Percentiles rank a stretch among this genome's conserved stretches.
Conservation (phyloP, 2,888 invertebrate species). For the Noctua janthe region DNA sequence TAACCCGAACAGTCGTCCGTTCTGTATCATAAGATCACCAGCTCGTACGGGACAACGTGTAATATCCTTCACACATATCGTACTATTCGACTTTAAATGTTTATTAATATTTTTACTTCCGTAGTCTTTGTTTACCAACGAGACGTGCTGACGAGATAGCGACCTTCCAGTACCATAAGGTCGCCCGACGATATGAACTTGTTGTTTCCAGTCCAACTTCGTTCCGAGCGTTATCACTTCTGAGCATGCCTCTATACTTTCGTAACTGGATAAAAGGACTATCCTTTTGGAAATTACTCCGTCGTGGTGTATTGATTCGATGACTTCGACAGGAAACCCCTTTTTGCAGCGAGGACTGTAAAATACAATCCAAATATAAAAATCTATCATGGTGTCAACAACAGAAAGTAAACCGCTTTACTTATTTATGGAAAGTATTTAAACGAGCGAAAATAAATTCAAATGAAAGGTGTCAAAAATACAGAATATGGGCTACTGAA, state of each 20-base stretch:
- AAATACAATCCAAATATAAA: constrained; percentile 47
- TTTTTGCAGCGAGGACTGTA: constrained; percentile 84
- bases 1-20: constrained; percentile 76
- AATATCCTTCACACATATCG: constrained; percentile 78
- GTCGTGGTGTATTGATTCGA: constrained; percentile 76
- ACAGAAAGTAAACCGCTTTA: not conserved
- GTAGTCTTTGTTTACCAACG: constrained; percentile 59
- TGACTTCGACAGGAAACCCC: constrained; percentile 78
- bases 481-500: too few relatives aligned
- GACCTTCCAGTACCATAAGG: constrained; percentile 73
- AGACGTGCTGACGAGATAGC: constrained; percentile 79
- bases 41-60: constrained; percentile 80
- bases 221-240: constrained; percentile 73
- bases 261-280: constrained; percentile 78
- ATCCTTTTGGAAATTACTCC: constrained; percentile 77
- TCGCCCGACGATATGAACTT: constrained; percentile 79
- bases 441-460: too few relatives aligned
- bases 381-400: not conserved
- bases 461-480: too few relatives aligned
- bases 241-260: constrained; percentile 78
- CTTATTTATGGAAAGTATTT: not conserved
- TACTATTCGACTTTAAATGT: constrained; percentile 69
- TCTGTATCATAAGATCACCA: constrained; percentile 83
- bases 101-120: constrained; percentile 42
- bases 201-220: constrained; percentile 64